Conservation (phyloP, 2,113 vertebrate species). For the Syngnathus scovelli region DNA sequence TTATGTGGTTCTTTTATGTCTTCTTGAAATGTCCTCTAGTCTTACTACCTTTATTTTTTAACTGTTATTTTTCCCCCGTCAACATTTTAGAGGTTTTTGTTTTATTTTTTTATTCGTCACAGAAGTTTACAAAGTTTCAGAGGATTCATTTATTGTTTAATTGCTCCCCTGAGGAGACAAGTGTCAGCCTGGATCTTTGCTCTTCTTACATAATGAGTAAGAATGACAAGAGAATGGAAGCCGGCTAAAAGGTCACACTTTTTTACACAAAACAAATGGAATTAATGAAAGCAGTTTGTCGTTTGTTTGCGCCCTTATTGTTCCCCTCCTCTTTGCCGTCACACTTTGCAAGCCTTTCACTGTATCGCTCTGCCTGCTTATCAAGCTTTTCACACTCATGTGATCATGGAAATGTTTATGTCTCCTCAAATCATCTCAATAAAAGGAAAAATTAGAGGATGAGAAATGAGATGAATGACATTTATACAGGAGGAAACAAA, state of each 20-base stretch:
- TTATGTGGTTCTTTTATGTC: constrained; percentile 26
- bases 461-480: constrained; percentile 19
- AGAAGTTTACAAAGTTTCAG: constrained; percentile 66
- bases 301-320: constrained; percentile 47
- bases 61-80: constrained; percentile 16
- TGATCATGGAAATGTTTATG: constrained; percentile 25
- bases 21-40: constrained; percentile 53
- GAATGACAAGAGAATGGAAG: constrained; percentile 76
- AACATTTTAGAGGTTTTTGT: constrained; percentile 6
- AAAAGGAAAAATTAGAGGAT: not conserved
- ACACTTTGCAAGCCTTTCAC: constrained; percentile 15
- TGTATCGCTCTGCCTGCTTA: constrained; percentile 13
- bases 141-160: constrained; percentile 77
- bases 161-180: constrained; percentile 78
- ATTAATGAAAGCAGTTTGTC: constrained; percentile 77
- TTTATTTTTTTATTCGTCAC: constrained; percentile 45
- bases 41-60: constrained; percentile 37
- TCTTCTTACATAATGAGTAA: constrained; percentile 84
- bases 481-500: not conserved
- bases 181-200: constrained; percentile 74
- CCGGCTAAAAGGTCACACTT: constrained; percentile 80
- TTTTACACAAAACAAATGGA: constrained; percentile 83
- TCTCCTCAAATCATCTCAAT: constrained; percentile 44
- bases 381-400: constrained; percentile 24
- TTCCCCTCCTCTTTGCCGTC: constrained; percentile 12